Percentiles rank a stretch among this genome's conserved stretches.
Evolutionary conservation across 2,797 vertebrate species (phyloP).

Genomic region (Alosa sapidissima): DNA sequence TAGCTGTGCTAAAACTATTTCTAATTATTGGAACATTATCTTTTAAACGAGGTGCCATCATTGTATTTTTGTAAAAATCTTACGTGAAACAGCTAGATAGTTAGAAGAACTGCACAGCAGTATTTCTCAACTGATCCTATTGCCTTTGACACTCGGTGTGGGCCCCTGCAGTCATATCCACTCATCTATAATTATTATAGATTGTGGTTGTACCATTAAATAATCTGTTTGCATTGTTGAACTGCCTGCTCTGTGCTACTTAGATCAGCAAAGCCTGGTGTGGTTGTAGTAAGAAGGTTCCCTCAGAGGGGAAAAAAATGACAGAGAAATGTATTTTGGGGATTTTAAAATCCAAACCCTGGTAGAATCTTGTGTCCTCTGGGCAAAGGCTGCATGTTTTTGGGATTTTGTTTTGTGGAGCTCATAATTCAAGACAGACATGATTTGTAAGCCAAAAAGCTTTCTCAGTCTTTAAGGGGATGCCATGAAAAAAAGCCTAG

Average conservation of each 20-base stretch:
- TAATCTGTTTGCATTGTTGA: constrained; percentile 20
- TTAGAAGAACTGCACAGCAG: not conserved
- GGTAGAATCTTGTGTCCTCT: constrained; percentile 63
- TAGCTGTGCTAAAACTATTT: not conserved
- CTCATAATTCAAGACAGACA: constrained; percentile 77
- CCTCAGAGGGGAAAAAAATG: constrained; percentile 55
- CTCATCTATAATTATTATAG: not conserved
- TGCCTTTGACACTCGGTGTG: not conserved
- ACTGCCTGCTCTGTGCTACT: constrained; percentile 9
- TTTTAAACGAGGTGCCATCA: not conserved
- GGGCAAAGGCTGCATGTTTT: constrained; percentile 68
- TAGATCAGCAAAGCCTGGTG: constrained; percentile 42
- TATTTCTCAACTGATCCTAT: not conserved
- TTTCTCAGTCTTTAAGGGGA: constrained; percentile 63
- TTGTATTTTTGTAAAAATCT: not conserved
- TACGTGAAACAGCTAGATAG: not conserved
- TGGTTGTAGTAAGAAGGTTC: constrained; percentile 48
- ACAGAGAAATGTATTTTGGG: constrained; percentile 63
- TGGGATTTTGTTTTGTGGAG: constrained; percentile 74
- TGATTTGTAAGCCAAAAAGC: constrained; percentile 64
- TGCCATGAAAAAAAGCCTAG: constrained; percentile 42
- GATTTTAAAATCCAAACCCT: constrained; percentile 58
- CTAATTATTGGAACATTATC: not conserved
- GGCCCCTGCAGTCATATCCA: not conserved
- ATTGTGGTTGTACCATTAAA: constrained; percentile 9